Percentiles rank a stretch among this genome's conserved stretches.
These are phyloP conservation scores for Fundulus diaphanus DNA, from an alignment of 2,797 vertebrate genomes.

Conservation along the genomic window DNA sequence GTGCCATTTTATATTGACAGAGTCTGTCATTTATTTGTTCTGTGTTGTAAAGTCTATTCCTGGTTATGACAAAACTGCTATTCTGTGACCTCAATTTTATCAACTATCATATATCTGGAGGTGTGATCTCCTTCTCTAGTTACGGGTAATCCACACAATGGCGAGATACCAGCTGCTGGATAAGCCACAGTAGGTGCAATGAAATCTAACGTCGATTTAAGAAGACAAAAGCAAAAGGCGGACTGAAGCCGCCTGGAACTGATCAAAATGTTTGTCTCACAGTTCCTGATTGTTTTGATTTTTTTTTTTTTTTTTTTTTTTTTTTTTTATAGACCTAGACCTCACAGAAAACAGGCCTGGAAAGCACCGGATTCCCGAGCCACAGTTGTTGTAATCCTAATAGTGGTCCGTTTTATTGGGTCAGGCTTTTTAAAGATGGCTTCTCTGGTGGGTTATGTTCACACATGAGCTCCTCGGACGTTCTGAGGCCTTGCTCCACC, in stretches of 20 bases:
- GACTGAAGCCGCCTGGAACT: not conserved
- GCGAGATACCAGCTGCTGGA: not conserved
- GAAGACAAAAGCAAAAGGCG: not conserved
- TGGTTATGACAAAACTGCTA: not conserved
- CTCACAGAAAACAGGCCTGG: constrained; percentile 19
- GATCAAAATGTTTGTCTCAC: not conserved
- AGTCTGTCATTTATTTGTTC: not conserved
- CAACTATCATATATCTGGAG: not conserved
- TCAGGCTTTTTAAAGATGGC: constrained; percentile 14
- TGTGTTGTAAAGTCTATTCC: not conserved
- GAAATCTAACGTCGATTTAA: not conserved
- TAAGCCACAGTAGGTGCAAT: not conserved
- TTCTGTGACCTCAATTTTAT: not conserved
- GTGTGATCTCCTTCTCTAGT: not conserved
- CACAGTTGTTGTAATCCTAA: constrained; percentile 25
- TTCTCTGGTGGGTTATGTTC: constrained; percentile 5
- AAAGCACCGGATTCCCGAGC: constrained; percentile 36
- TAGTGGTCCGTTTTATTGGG: constrained; percentile 9
- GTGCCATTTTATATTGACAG: not conserved
- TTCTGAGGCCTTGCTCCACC: not conserved
- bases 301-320: no score
- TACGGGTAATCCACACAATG: not conserved
- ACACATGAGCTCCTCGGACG: constrained; percentile 8
- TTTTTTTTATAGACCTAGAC: not conserved
- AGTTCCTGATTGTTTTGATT: constrained; percentile 16